Percentiles rank a stretch among this genome's conserved stretches.
Conservation (phyloP, 1,140 invertebrate species). For the Macrobrachium rosenbergii region DNA sequence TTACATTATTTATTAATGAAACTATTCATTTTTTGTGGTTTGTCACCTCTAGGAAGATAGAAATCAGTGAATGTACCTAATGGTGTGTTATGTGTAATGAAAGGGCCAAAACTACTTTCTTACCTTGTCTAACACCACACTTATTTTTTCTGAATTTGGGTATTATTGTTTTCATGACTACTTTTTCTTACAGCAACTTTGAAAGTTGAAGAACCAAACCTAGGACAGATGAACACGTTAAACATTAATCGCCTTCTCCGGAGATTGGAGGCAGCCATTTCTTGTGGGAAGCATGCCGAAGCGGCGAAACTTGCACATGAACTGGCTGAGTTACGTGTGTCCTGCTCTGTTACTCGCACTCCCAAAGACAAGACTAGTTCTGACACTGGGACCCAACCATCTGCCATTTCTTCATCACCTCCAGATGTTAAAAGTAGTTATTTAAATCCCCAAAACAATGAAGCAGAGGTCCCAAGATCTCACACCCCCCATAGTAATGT, state of each 20-base stretch:
- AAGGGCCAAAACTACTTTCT: no score
- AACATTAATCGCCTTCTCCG: conserved; percentile 77
- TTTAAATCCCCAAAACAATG: background rate
- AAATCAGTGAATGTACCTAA: no score
- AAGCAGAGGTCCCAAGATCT: background rate
- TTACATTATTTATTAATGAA: no score
- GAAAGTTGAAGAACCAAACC: conserved; percentile 46
- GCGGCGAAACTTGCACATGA: conserved; percentile 80
- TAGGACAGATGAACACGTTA: conserved; percentile 70
- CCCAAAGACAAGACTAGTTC: background rate
- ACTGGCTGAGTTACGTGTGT: conserved; percentile 77
- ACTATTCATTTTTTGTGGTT: no score
- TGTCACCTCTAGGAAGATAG: no score
- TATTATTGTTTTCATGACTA: conserved; percentile 68
- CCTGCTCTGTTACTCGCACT: conserved; percentile 72
- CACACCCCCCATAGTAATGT: conserved; percentile 31
- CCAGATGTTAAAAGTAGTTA: background rate
- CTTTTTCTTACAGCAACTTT: conserved; percentile 51
- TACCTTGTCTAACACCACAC: background rate
- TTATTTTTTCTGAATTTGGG: background rate
- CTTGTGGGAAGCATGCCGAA: conserved; percentile 77
- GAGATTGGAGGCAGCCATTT: conserved; percentile 79
- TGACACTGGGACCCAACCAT: conserved; percentile 16
- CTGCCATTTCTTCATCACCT: background rate
- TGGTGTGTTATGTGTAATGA: no score